A percentile compares a stretch with the other conserved stretches of the same genome.
phyloP scores from a whole-genome alignment of 2,797 vertebrate genomes.

The Tangara arthus region DNA sequence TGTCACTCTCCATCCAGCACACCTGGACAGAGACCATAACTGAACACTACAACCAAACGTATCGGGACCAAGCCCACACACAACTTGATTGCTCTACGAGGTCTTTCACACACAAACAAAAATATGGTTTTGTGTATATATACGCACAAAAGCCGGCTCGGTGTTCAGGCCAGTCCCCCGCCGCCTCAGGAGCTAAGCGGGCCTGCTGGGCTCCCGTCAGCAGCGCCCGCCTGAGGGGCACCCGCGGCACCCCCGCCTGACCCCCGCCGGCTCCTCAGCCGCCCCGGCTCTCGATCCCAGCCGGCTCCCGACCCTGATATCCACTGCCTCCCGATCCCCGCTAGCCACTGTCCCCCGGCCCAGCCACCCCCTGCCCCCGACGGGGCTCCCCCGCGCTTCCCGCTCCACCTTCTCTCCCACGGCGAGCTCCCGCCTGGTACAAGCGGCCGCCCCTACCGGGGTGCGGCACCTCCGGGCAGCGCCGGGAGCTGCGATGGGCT shows the following conservation, averaged over 20 bases:
- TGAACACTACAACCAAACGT: not conserved
- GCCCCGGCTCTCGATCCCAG: not conserved
- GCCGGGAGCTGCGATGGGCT: fast-evolving
- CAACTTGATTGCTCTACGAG: not conserved
- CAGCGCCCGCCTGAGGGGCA: not conserved
- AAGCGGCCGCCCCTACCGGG: not conserved
- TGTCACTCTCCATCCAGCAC: not conserved
- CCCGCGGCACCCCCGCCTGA: not conserved
- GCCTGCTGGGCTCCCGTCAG: not conserved
- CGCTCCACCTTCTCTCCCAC: too few relatives aligned
- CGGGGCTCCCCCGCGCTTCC: fast-evolving
- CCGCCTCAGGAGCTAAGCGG: not conserved
- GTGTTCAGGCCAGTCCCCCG: not conserved
- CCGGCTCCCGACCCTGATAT: not conserved
- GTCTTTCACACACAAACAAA: not conserved
- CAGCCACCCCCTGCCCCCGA: not conserved
- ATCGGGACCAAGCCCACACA: not conserved
- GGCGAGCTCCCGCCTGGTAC: fast-evolving
- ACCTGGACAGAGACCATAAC: not conserved
- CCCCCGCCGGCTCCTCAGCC: not conserved
- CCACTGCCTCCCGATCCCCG: not conserved
- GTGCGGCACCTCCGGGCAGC: not conserved
- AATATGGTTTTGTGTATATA: fast-evolving
- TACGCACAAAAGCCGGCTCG: not conserved
- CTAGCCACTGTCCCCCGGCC: not conserved